Percentiles rank a stretch among this genome's conserved stretches.
Conservation (phyloP, 1,140 invertebrate genomes). For the Hermetia illucens region DNA sequence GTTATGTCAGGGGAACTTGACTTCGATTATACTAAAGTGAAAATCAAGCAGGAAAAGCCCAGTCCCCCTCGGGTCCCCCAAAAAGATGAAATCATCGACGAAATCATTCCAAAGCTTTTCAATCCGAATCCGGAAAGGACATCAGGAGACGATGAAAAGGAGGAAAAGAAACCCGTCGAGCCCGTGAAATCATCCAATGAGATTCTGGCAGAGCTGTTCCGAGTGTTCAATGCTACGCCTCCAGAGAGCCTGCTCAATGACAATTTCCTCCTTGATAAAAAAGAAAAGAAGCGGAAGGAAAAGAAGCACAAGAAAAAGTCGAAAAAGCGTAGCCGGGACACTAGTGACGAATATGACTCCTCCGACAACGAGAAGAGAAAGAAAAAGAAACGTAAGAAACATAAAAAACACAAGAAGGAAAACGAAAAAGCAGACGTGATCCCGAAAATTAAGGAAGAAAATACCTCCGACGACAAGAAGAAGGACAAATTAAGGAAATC, state of each 20-base stretch:
- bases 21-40: slow-evolving; percentile 2
- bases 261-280: slow-evolving; percentile 22
- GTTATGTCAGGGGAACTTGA: not conserved
- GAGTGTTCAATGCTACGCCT: slow-evolving; percentile 49
- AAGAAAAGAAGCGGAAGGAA: slow-evolving; percentile 36
- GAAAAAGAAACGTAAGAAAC: slow-evolving; percentile 18
- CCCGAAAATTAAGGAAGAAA: not conserved
- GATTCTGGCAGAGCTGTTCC: slow-evolving; percentile 63
- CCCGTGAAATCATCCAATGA: slow-evolving; percentile 55
- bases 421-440: not conserved
- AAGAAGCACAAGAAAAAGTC: slow-evolving; percentile 35
- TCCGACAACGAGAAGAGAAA: slow-evolving; percentile 31
- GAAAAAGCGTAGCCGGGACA: slow-evolving; percentile 36
- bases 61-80: not conserved
- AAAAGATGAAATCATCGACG: not conserved
- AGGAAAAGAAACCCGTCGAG: slow-evolving; percentile 31
- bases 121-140: not conserved
- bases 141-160: not conserved
- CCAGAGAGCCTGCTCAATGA: slow-evolving; percentile 31
- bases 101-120: not conserved
- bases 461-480: slow-evolving; percentile 29
- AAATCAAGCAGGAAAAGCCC: slow-evolving; percentile 8
- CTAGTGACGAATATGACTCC: slow-evolving; percentile 32
- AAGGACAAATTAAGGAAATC: slow-evolving; percentile 21
- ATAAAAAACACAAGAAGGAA: slow-evolving; percentile 16